Conservation (phyloP, 2,888 invertebrate genomes). For the Listrodromus nycthemerus region DNA sequence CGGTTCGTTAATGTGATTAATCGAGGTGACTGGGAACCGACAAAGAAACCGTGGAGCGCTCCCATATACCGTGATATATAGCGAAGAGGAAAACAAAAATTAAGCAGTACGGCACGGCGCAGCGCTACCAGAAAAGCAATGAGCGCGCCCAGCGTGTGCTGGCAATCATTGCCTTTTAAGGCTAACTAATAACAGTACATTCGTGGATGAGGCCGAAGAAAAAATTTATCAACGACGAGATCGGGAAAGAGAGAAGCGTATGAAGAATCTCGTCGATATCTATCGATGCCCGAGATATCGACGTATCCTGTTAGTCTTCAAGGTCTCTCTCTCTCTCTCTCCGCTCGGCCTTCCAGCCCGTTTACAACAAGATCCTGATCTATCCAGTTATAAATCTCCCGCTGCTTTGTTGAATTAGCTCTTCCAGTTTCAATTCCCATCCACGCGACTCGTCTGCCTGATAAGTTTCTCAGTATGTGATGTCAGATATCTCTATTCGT, state of each 20-base stretch:
- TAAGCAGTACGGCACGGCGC: conserved; percentile 31
- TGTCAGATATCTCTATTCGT: background rate
- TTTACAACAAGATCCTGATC: conserved; percentile 6
- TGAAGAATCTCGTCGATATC: conserved; percentile 19
- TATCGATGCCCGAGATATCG: conserved; percentile 30
- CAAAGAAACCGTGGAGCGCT: conserved; percentile 53
- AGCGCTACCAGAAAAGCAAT: conserved; percentile 24
- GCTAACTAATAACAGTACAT: conserved; percentile 38
- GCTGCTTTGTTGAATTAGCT: background rate
- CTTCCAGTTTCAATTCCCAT: background rate
- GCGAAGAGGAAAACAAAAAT: conserved; percentile 3
- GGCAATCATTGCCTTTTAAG: conserved; percentile 29
- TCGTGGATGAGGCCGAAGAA: conserved; percentile 5
- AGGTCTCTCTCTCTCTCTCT: background rate
- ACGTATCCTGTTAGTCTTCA: conserved; percentile 25
- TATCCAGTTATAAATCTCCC: conserved; percentile 16
- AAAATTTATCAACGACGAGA: conserved; percentile 9
- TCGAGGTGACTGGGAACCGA: conserved; percentile 59
- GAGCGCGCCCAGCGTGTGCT: conserved; percentile 34
- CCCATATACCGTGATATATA: conserved; percentile 36
- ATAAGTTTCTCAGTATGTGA: background rate
- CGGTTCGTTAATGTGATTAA: conserved; percentile 68
- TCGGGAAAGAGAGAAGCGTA: conserved; percentile 13
- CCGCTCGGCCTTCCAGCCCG: background rate
- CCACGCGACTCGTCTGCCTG: background rate